These are phyloP conservation scores for Xyrauchen texanus DNA, from an alignment of 2,113 vertebrate species.

Conservation along the genomic window DNA sequence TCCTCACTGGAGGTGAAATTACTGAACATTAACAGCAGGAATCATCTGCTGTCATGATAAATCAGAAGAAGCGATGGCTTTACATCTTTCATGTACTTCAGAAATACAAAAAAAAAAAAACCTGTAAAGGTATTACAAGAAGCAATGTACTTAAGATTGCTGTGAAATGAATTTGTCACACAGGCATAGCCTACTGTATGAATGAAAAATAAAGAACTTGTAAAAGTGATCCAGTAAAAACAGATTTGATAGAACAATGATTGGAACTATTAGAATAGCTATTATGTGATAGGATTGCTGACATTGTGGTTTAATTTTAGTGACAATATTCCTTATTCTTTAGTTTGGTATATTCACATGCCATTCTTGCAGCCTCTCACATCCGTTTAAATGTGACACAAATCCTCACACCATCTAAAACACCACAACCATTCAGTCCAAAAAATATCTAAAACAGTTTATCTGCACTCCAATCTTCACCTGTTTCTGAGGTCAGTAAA, in stretches of 20 bases:
- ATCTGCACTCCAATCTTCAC: conserved; percentile 14
- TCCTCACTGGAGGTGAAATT: too few relatives aligned
- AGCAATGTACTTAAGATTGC: not conserved
- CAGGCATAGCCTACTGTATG: too few relatives aligned
- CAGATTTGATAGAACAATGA: conserved; percentile 3
- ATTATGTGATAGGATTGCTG: not conserved
- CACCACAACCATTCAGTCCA: too few relatives aligned
- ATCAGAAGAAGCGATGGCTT: conserved; percentile 34
- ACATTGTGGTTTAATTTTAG: not conserved
- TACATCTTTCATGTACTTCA: not conserved
- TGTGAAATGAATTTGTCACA: not conserved
- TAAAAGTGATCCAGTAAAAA: not conserved
- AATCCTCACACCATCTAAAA: not conserved
- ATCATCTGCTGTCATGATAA: conserved; percentile 10
- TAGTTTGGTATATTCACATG: too few relatives aligned
- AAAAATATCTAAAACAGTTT: conserved; percentile 13
- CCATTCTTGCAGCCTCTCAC: not conserved
- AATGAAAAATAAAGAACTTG: not conserved
- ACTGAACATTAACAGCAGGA: conserved; percentile 23
- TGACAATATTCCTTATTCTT: not conserved
- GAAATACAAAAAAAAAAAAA: conserved; percentile 13
- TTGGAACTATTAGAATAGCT: not conserved
- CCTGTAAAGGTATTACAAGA: not conserved
- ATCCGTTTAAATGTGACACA: not conserved
- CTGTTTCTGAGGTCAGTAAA: conserved; percentile 30